Conservation (phyloP, 1,140 invertebrate species). For the Heterodera schachtii region DNA sequence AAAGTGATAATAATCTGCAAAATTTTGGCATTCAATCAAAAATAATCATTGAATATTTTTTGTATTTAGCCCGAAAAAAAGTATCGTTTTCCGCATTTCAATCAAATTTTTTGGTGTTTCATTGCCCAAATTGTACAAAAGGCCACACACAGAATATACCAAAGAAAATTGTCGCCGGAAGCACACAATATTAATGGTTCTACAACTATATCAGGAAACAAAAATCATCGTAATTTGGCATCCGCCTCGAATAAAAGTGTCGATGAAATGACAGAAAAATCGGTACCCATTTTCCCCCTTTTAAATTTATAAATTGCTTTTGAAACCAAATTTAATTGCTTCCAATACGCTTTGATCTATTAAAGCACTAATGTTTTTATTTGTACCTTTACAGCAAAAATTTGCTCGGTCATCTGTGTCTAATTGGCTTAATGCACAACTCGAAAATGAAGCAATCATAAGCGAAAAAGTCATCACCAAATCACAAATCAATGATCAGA, state of each 20-base stretch:
- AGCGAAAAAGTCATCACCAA: too few species aligned
- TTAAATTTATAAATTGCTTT: too few species aligned
- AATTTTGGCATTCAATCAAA: conserved; percentile 15
- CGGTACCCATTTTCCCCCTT: too few species aligned
- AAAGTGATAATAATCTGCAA: conserved; percentile 24
- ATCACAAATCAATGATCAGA: not conserved
- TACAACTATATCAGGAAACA: too few species aligned
- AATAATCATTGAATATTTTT: not conserved
- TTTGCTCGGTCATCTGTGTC: too few species aligned
- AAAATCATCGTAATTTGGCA: too few species aligned
- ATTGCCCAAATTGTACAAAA: conserved; percentile 26
- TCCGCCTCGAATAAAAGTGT: not conserved
- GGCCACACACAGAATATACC: conserved; percentile 35
- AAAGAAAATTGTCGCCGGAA: conserved; percentile 20
- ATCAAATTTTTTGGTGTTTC: conserved; percentile 40
- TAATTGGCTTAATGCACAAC: too few species aligned
- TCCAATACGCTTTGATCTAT: too few species aligned
- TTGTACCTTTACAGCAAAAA: too few species aligned
- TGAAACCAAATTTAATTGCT: too few species aligned
- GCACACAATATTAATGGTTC: conserved; percentile 21
- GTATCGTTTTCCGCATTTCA: conserved; percentile 43
- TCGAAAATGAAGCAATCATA: too few species aligned
- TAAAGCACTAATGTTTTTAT: too few species aligned
- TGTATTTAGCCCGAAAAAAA: conserved; percentile 34
- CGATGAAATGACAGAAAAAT: not conserved